A percentile compares a stretch with the other conserved stretches of the same genome.
phyloP scores from a whole-genome alignment of 2,113 vertebrate species.

The Rynchops niger region DNA sequence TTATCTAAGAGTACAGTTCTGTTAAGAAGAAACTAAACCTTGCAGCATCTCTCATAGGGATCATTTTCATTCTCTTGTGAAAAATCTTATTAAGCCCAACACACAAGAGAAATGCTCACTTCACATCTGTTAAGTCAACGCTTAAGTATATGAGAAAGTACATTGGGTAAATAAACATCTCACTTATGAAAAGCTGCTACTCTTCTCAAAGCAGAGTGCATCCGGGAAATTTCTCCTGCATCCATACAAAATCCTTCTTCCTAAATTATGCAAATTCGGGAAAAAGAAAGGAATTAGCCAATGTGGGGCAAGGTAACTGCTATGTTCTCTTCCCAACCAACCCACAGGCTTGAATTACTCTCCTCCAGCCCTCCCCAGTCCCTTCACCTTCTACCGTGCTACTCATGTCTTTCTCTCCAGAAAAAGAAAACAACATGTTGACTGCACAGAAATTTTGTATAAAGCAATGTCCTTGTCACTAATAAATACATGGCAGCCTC shows the following conservation, averaged over 20 bases:
- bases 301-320: not conserved
- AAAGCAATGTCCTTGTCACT: not conserved
- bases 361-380: not conserved
- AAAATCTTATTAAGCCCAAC: not conserved
- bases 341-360: not conserved
- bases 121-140: not conserved
- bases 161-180: conserved; percentile 49
- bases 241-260: conserved; percentile 69
- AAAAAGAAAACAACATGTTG: not conserved
- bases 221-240: conserved; percentile 56
- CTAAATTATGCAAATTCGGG: conserved; percentile 64
- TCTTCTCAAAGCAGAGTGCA: conserved; percentile 78
- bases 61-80: not conserved
- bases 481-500: not conserved
- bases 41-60: not conserved
- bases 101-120: not conserved
- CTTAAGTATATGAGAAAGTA: not conserved
- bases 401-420: not conserved
- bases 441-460: not conserved
- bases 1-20: not conserved
- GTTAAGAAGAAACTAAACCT: not conserved
- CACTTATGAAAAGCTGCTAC: conserved; percentile 87
- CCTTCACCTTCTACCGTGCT: not conserved
- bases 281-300: conserved; percentile 46
- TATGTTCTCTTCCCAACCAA: not conserved